These are phyloP conservation scores for Camponotus fellah DNA, from an alignment of 2,888 invertebrate genomes.

Conservation along the genomic window DNA sequence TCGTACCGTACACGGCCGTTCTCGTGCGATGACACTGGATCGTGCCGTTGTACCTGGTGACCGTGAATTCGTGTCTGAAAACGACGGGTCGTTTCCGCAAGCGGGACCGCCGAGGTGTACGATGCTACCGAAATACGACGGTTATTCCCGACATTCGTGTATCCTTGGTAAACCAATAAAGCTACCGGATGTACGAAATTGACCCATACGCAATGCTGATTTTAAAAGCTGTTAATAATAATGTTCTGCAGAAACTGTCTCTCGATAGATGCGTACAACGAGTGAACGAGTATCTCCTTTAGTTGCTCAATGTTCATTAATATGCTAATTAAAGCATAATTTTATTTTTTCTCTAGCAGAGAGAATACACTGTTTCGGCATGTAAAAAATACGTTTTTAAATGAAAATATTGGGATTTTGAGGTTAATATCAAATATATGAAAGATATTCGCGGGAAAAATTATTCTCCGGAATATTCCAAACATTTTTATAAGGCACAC, in stretches of 20 bases:
- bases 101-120: too few species aligned
- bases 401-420: neutral
- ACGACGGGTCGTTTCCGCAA: neutral
- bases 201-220: neutral
- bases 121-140: neutral
- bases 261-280: neutral
- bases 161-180: neutral
- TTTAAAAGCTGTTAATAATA: neutral
- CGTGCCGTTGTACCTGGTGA: slow-evolving; percentile 36
- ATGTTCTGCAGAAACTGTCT: neutral
- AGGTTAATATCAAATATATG: neutral
- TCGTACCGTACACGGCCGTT: slow-evolving; percentile 62
- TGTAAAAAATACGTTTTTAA: neutral
- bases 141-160: neutral
- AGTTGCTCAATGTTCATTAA: neutral
- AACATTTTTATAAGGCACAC: neutral
- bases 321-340: neutral
- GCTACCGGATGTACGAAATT: neutral
- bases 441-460: neutral
- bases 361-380: neutral
- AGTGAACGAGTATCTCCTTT: neutral
- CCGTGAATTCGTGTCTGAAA: slow-evolving; percentile 24
- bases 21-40: slow-evolving; percentile 40
- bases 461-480: neutral
- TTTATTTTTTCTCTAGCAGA: neutral